Base-by-base conservation (phyloP, 2,888 invertebrate species). In the Ariolimax columbianus region DNA sequence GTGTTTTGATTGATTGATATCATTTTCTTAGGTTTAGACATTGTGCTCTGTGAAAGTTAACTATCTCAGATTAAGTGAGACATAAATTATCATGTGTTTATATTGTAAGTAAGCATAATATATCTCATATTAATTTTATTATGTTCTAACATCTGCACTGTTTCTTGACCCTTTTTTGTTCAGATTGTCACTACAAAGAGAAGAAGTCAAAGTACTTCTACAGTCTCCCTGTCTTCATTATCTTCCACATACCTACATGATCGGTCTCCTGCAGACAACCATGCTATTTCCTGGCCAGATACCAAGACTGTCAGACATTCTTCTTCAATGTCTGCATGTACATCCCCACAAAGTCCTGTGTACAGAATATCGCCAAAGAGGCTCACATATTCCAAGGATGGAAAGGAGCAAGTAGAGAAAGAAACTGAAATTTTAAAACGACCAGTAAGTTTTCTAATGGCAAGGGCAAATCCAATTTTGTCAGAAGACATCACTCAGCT, bases 391-490 rank as follows among this genome's bases (percentile, higher is more conserved):
- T 40, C 59, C 26, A 63, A 38, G 26, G 33, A 23, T 40, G 78
- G 66, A 55, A 51, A 19, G 59, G n/a, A 26, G 26, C 3, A n/a
- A 14, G 30, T 77, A n/a, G 75, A 70, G 33, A n/a, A 30, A 36
- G 79, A 82, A 40, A 55, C 75, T 51, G 70, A 84, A 33, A n/a
- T 73, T 17, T 63, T 82, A 17, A 82, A 88, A 51, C 88, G 93
- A 47, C 89, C 91, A 33, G 85, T 87, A 68, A 92, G 92, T 86
- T 93, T 92, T 86, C 89, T 91, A 26, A 86, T 89, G 33, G 93
- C 92, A 9, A 85, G 88, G 47, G 63, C 90, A 63, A 87, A 91
- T 66, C 92, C 91, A 19, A 86, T 92, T 38, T 85, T 87, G 36
- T 90, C 91, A 38, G 88, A 88, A 79, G 88, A 88, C 55, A 33